These are phyloP conservation scores for Zoanthus sansibaricus DNA, from an alignment of 92 coral and sea anemone species.

Conservation along the genomic window DNA sequence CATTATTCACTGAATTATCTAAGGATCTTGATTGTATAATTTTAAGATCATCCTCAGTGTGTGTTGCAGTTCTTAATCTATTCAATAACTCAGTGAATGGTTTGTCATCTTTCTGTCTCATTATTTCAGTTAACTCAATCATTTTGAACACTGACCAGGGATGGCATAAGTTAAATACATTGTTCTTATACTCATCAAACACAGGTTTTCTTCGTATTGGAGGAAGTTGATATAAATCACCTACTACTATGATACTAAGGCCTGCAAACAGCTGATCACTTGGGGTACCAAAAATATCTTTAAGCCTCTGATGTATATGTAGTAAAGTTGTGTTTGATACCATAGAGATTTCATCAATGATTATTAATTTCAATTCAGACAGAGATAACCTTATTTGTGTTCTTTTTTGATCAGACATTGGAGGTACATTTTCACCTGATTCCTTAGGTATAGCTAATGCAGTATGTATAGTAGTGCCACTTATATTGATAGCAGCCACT, in stretches of 20 bases:
- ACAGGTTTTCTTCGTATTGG: too few relatives aligned
- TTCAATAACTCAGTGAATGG: slow-evolving; percentile 4
- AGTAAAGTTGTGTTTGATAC: slow-evolving; percentile 3
- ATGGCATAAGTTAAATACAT: slow-evolving; percentile 2
- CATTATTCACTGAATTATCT: slow-evolving; percentile 16
- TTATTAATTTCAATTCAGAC: slow-evolving; percentile 1
- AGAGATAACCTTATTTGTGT: slow-evolving; percentile 3
- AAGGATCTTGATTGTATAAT: not conserved
- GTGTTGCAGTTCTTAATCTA: slow-evolving; percentile 4
- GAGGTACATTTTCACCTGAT: too few relatives aligned
- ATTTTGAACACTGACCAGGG: slow-evolving; percentile 6
- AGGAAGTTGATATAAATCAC: not conserved
- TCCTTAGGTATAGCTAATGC: not conserved
- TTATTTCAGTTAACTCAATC: slow-evolving; percentile 2
- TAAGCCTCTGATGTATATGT: not conserved
- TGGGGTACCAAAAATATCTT: not conserved
- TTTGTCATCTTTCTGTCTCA: slow-evolving; percentile 1
- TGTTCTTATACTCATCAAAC: slow-evolving; percentile 3
- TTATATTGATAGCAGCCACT: too few relatives aligned
- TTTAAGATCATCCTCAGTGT: slow-evolving; percentile 1
- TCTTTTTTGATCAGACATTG: not conserved
- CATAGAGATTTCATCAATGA: not conserved
- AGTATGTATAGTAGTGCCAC: too few relatives aligned
- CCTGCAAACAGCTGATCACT: slow-evolving; percentile 3
- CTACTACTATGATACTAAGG: not conserved